Conservation (phyloP, 2,113 vertebrate genomes). For the Spilogale gracilis region DNA sequence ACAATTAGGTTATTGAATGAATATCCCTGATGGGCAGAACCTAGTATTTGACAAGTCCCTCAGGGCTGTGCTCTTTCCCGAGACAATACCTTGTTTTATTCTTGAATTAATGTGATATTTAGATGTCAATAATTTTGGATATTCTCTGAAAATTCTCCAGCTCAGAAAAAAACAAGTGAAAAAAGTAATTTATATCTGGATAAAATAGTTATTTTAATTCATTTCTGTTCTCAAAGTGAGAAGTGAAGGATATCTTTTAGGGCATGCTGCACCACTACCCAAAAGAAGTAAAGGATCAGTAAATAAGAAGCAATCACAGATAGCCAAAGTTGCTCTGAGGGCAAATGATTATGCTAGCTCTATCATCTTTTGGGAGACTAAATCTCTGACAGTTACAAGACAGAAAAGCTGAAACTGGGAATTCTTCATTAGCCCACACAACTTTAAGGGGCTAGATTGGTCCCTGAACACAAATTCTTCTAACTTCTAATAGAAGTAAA, state of each 20-base stretch:
- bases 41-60: neutral
- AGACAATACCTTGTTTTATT: neutral
- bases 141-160: neutral
- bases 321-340: neutral
- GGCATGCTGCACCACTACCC: neutral
- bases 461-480: neutral
- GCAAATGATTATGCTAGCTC: neutral
- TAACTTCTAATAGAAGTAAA: neutral
- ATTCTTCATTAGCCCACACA: neutral
- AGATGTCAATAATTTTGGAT: neutral
- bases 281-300: neutral
- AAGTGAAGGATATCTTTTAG: neutral
- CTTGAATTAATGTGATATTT: neutral
- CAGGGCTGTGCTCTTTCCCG: neutral
- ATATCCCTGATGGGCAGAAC: neutral
- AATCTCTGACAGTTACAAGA: neutral
- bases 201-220: neutral
- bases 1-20: neutral
- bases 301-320: neutral
- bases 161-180: slow-evolving; percentile 24
- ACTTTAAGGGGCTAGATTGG: neutral
- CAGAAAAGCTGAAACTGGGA: neutral
- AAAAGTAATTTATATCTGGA: neutral
- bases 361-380: neutral
- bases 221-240: slow-evolving; percentile 35